Conservation (phyloP, 2,888 invertebrate species). For the Dynastes tityus region DNA sequence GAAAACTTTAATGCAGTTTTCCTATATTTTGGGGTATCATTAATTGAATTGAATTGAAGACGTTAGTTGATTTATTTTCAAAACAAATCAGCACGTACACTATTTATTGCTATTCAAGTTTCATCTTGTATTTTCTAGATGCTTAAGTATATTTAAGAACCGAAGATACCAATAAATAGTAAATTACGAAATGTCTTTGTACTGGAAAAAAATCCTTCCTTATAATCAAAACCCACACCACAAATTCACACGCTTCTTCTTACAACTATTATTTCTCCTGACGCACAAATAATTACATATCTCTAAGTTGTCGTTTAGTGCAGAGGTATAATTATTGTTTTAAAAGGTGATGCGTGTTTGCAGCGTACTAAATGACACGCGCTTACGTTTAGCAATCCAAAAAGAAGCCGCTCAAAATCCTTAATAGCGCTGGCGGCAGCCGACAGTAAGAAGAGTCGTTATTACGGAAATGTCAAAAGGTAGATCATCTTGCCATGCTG, state of each 20-base stretch:
- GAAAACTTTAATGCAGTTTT: too few relatives aligned
- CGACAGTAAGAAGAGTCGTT: background rate
- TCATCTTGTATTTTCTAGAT: too few relatives aligned
- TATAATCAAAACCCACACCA: background rate
- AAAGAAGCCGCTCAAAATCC: slow-evolving; percentile 5
- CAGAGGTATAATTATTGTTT: slow-evolving; percentile 37
- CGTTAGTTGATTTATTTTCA: too few relatives aligned
- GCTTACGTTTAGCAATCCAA: slow-evolving; percentile 24
- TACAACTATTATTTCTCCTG: slow-evolving; percentile 19
- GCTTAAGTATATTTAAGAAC: too few relatives aligned
- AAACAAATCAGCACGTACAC: too few relatives aligned
- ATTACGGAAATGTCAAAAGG: slow-evolving; percentile 25
- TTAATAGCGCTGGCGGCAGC: background rate
- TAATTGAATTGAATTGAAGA: too few relatives aligned
- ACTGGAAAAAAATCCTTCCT: background rate
- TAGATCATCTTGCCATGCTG: background rate
- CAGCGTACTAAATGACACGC: slow-evolving; percentile 28
- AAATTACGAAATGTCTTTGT: background rate
- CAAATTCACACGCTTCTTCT: background rate
- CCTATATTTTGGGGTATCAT: too few relatives aligned
- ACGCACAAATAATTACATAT: slow-evolving; percentile 25
- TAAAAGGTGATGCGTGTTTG: slow-evolving; percentile 34
- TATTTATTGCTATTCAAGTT: too few relatives aligned
- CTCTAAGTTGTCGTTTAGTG: slow-evolving; percentile 24
- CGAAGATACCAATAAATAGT: background rate